Evolutionary conservation across 2,888 invertebrate genomes (phyloP), one percentile per base, ranked within the genome.

Genomic region (Cephus nigrinus): DNA sequence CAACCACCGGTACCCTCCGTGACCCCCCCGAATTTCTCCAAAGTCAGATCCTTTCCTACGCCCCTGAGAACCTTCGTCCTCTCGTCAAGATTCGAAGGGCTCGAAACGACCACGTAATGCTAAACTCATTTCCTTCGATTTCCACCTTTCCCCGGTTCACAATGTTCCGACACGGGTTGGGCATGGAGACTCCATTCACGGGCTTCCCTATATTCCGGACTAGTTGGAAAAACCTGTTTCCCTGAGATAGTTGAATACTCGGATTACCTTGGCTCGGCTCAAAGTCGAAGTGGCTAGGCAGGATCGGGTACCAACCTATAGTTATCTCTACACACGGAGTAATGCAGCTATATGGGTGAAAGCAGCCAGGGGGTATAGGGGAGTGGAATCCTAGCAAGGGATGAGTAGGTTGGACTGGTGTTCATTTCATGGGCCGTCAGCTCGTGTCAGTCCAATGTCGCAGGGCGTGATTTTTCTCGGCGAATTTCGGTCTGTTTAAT

Each of bases 371-470:
- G 11, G 55, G 15, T 9, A 23, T 0, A 23, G 40, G 23, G 40
- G 36, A 3, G 12, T 36, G 36, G 12, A 15, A 55, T 55, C 23
- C 55, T 23, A 55, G 55, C 9, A 33, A 71, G 71, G 71, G 71
- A 71, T 31, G 71, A 71, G 71, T 71, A 71, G 71, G n/a, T 74
- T 35, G 86, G 86, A 85, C 85, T 86, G 86, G 85, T 87, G 89
- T 90, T 90, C 90, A 91, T 91, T 91, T 91, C 91, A 91, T 90
- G 91, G 89, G 85, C 89, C 89, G 90, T 88, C 91, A 86, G 86
- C 78, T 90, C 88, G 86, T 84, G 88, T 90, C 89, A 88, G 87
- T 89, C 86, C 86, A 86, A 86, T 86, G 86, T 86, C 86, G 84
- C 85, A 84, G 84, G 82, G 85, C 86, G 88, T 87, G 88, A 88